Conservation (phyloP, 1,140 invertebrate species). For the Pantala flavescens region DNA sequence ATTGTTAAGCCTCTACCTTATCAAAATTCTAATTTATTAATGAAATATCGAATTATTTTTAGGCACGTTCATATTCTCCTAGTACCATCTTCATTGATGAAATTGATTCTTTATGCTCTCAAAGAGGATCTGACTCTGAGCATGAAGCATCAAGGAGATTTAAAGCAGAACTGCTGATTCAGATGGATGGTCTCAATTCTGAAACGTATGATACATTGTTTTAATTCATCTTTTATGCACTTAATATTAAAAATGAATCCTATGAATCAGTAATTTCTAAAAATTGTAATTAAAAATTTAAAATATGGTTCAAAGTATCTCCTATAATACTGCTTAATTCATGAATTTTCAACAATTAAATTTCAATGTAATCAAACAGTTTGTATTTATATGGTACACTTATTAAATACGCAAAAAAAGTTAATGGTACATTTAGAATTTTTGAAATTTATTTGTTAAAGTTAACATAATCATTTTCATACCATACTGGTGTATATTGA, state of each 20-base stretch:
- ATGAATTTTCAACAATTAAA: no score
- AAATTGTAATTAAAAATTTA: not conserved
- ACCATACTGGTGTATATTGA: no score
- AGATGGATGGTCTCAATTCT: slow-evolving; percentile 97
- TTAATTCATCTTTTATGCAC: not conserved
- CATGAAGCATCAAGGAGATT: slow-evolving; percentile 96
- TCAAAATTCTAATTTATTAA: no score
- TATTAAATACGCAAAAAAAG: no score
- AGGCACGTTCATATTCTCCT: slow-evolving; percentile 97
- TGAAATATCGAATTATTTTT: slow-evolving; percentile 24
- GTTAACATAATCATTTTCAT: no score
- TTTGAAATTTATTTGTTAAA: no score
- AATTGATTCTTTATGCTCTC: slow-evolving; percentile 96
- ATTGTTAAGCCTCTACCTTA: no score
- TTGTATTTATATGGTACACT: no score
- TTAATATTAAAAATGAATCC: not conserved
- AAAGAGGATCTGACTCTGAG: slow-evolving; percentile 90
- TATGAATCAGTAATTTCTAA: not conserved
- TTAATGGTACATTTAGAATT: no score
- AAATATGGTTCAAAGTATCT: no score
- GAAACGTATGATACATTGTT: slow-evolving; percentile 38
- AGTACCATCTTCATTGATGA: slow-evolving; percentile 99
- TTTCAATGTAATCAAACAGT: no score
- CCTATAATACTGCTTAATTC: no score
- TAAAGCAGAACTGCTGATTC: slow-evolving; percentile 95